A percentile compares a stretch with the other conserved stretches of the same genome.
phyloP scores from a whole-genome alignment of 53 echinoderm and acorn worm species.

The Arbacia lixula region DNA sequence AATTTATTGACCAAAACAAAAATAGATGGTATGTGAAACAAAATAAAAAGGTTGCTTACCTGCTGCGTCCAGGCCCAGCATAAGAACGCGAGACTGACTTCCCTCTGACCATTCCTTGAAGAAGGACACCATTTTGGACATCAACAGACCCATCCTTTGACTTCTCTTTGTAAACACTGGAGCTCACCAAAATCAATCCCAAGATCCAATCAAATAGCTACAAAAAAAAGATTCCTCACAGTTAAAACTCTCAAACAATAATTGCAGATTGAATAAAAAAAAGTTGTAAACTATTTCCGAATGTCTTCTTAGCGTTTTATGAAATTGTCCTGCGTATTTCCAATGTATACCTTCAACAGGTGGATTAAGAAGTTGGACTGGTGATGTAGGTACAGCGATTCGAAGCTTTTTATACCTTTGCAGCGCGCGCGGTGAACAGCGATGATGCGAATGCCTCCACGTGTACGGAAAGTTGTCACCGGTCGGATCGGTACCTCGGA shows the following conservation, averaged over 20 bases:
- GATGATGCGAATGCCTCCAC: slow-evolving; percentile 31
- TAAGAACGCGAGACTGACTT: slow-evolving; percentile 80
- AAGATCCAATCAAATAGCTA: background rate
- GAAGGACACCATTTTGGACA: slow-evolving; percentile 63
- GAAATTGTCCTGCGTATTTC: no score
- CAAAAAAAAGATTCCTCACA: background rate
- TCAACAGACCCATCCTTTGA: slow-evolving; percentile 71
- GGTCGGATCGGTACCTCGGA: no score
- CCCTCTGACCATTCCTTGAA: slow-evolving; percentile 70
- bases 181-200: background rate
- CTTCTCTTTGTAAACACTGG: background rate
- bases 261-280: no score
- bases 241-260: background rate
- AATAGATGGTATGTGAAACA: background rate
- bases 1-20: background rate
- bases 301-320: no score
- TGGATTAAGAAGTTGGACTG: no score
- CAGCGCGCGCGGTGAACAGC: background rate
- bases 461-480: slow-evolving; percentile 48
- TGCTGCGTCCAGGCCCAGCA: slow-evolving; percentile 95
- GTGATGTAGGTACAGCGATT: no score
- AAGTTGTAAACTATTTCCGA: no score
- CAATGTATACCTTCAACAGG: no score
- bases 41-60: slow-evolving; percentile 56
- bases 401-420: no score